Evolutionary conservation across 2,113 vertebrate species (phyloP), one percentile per base, ranked within the genome.

Genomic region (Oceanodroma tethys): DNA sequence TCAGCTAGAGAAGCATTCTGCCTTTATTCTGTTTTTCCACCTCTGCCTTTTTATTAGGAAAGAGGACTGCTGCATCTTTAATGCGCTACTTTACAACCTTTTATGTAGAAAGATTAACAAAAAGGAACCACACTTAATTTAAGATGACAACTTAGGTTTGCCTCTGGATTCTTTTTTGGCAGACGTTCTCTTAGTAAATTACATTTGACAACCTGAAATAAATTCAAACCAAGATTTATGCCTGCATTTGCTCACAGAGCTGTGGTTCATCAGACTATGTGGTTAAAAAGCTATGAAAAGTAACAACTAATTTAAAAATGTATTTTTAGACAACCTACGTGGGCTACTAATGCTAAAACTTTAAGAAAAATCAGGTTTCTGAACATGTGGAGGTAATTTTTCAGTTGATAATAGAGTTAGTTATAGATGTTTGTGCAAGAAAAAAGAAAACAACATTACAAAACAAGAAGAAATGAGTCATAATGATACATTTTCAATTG

Each of bases 181-280:
- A 97, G 95, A 93, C 11, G 0, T 76, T 96, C 96, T 95, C 95
- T 95, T 86, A 89, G 96, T 97, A 97, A 98, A 98, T 98, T 97
- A 96, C 23, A 80, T 97, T 86, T 98, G 98, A 98, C 97, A 98
- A 89, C 91, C 88, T 96, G 79, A 97, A 98, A 98, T 98, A 97
- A 97, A 97, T 96, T 90, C 72, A 75, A 52, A 92, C 86, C 70
- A 92, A 96, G 96, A 98, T 98, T 97, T 97, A 97, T 96, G 96
- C 72, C 67, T 95, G 60, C 67, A 8, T 95, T 92, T 97, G 72
- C 90, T 96, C 87, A 63, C 47, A 79, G 91, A 70, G 66, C 68
- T 91, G 86, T 68, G 90, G 95, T 92, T 96, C 90, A 86, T 58
- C n/a, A 90, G 95, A 23, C 34, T 80, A 52, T 56, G 52, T 90